Conservation (phyloP, 1,140 invertebrate genomes). For the Aphidius ervi region DNA sequence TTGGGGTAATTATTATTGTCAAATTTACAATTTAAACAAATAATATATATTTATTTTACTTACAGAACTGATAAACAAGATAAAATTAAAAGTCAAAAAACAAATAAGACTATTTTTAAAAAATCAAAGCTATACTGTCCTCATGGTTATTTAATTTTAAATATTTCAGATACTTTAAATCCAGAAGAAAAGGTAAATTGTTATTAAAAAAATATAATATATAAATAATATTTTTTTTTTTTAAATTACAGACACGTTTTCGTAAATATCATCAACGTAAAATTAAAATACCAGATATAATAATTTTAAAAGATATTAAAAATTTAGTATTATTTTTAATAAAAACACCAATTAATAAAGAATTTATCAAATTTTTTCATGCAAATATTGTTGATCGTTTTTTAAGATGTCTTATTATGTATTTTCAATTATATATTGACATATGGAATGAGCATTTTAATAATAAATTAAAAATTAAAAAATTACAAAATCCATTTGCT, state of each 20-base stretch:
- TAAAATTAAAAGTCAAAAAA: slow-evolving; percentile 25
- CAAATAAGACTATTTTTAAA: background rate
- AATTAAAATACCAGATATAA: slow-evolving; percentile 51
- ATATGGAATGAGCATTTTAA: slow-evolving; percentile 55
- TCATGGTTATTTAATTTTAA: slow-evolving; percentile 35
- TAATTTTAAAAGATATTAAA: slow-evolving; percentile 63
- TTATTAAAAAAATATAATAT: slow-evolving; percentile 9
- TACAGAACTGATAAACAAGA: slow-evolving; percentile 25
- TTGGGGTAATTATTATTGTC: slow-evolving; percentile 38
- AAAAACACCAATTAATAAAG: slow-evolving; percentile 50
- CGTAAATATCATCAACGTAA: slow-evolving; percentile 56
- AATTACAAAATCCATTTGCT: slow-evolving; percentile 58
- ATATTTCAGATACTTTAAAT: slow-evolving; percentile 36
- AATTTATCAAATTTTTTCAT: slow-evolving; percentile 60
- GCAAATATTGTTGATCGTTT: slow-evolving; percentile 58
- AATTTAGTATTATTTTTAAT: slow-evolving; percentile 60
- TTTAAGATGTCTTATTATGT: slow-evolving; percentile 59
- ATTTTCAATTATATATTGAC: slow-evolving; percentile 60
- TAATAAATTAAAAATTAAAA: slow-evolving; percentile 53
- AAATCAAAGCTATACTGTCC: slow-evolving; percentile 34
- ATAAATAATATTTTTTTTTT: slow-evolving; percentile 17
- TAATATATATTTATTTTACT: too few relatives aligned
- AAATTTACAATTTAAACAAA: too few relatives aligned
- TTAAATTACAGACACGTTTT: slow-evolving; percentile 54
- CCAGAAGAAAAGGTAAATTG: slow-evolving; percentile 37